phyloP scores from a whole-genome alignment of 2,888 invertebrate species.

The Mimachlamys varia region DNA sequence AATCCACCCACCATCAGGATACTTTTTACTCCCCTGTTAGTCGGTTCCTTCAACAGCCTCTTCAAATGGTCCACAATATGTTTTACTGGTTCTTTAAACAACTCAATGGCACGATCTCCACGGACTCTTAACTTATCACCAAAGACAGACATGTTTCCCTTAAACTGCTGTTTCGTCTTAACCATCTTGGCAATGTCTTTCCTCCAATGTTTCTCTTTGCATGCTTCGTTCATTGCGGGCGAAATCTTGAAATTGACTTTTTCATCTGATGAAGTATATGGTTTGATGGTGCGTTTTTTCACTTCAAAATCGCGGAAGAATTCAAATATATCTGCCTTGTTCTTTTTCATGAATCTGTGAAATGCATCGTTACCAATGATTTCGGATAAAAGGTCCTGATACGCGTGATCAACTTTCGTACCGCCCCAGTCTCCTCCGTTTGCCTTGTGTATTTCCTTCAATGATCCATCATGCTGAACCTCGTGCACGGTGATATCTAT shows the following conservation, averaged over 20 bases:
- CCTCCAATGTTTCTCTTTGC: background rate
- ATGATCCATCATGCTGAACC: background rate
- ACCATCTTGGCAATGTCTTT: background rate
- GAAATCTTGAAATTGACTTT: slow-evolving; percentile 25
- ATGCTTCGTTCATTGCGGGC: slow-evolving; percentile 30
- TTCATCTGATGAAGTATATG: background rate
- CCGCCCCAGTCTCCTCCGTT: background rate
- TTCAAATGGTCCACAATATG: slow-evolving; percentile 50
- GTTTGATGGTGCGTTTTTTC: slow-evolving; percentile 41
- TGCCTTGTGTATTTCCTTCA: background rate
- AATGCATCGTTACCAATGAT: slow-evolving; percentile 9
- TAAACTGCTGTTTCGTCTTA: background rate
- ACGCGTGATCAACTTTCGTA: background rate
- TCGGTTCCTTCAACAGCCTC: slow-evolving; percentile 41
- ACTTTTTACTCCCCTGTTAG: slow-evolving; percentile 43
- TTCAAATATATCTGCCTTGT: slow-evolving; percentile 37
- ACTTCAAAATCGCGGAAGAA: slow-evolving; percentile 41
- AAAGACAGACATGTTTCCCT: slow-evolving; percentile 2
- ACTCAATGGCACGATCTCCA: slow-evolving; percentile 43
- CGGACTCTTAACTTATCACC: slow-evolving; percentile 55
- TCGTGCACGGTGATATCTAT: background rate
- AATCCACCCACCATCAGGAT: slow-evolving; percentile 64
- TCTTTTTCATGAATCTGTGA: background rate
- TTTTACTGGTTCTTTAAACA: slow-evolving; percentile 49
- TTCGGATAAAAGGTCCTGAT: background rate